Conservation (phyloP, 2,797 vertebrate species). For the Okamejei kenojei region DNA sequence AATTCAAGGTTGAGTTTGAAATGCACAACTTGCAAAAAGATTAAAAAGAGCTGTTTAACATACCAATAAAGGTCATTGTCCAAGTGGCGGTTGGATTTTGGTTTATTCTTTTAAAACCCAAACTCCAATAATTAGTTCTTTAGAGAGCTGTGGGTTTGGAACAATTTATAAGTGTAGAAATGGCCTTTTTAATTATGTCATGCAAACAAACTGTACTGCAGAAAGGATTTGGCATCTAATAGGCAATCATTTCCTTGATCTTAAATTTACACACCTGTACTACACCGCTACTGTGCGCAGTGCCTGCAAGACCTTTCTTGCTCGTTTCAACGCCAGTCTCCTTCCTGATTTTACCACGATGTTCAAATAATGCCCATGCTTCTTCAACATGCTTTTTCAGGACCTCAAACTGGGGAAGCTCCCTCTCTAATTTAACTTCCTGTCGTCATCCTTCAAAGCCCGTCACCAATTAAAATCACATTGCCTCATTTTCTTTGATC, state of each 20-base stretch:
- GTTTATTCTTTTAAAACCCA: background rate
- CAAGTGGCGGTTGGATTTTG: background rate
- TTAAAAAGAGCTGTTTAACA: background rate
- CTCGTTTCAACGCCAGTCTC: background rate
- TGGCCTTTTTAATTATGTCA: background rate
- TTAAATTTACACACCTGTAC: background rate
- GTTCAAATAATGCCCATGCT: background rate
- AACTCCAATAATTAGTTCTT: background rate
- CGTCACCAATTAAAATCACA: background rate
- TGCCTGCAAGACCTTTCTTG: background rate
- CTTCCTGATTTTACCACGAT: background rate
- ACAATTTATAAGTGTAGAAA: background rate
- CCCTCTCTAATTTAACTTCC: background rate
- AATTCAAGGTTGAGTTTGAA: background rate
- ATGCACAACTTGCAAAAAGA: background rate
- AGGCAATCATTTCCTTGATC: background rate
- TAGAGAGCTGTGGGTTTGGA: too few species aligned
- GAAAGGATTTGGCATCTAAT: background rate
- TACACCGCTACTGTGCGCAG: background rate
- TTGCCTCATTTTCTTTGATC: background rate
- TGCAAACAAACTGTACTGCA: background rate
- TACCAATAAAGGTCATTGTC: background rate
- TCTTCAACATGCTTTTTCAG: background rate
- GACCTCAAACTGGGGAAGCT: background rate
- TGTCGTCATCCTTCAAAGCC: background rate